Evolutionary conservation across 2,888 invertebrate species (phyloP).

Genomic region (Aelia acuminata): DNA sequence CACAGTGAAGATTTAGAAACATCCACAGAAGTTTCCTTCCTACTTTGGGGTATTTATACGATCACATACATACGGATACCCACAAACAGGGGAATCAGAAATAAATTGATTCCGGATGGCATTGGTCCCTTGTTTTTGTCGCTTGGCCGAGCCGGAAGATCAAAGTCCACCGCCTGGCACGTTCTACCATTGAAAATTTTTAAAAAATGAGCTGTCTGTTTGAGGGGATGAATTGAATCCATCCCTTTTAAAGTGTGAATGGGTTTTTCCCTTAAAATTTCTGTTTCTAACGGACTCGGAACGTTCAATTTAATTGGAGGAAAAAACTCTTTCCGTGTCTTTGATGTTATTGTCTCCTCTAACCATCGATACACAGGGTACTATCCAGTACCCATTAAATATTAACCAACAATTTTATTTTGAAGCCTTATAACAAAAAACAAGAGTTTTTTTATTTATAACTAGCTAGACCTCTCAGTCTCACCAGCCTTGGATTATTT

Average conservation of each 20-base stretch:
- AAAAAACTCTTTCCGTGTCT: background rate
- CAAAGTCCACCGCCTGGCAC: slow-evolving; percentile 9
- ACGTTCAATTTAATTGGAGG: background rate
- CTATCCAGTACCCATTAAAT: background rate
- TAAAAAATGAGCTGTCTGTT: background rate
- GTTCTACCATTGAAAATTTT: background rate
- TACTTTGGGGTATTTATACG: too few species aligned
- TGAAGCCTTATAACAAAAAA: too few species aligned
- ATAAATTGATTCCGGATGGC: background rate
- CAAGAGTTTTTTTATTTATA: too few species aligned
- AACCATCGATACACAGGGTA: background rate
- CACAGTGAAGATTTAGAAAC: too few species aligned
- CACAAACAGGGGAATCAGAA: background rate
- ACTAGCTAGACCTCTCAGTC: too few species aligned
- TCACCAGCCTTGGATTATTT: too few species aligned
- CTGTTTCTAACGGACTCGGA: background rate
- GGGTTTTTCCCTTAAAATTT: background rate
- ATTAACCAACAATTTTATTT: background rate
- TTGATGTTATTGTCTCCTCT: background rate
- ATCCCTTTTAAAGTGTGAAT: background rate
- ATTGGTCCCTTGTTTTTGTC: slow-evolving; percentile 21
- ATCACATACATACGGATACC: background rate
- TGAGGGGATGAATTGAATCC: slow-evolving; percentile 1
- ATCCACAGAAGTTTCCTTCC: too few species aligned
- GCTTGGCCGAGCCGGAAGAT: background rate